A percentile compares a stretch with the other conserved stretches of the same genome.
phyloP scores from a whole-genome alignment of 2,113 vertebrate genomes.

The Hydropotes inermis region DNA sequence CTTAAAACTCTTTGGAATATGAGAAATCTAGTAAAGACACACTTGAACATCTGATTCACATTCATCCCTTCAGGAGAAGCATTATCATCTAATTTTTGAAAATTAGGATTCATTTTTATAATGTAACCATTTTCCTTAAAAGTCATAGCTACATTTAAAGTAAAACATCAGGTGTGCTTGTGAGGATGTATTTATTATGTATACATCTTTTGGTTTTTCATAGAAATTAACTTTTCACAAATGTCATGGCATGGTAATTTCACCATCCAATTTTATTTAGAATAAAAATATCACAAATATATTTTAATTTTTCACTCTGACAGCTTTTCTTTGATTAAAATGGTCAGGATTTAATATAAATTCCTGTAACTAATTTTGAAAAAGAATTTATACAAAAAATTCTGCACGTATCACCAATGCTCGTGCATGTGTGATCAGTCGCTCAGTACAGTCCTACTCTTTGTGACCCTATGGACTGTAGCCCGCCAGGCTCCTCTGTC shows the following conservation, averaged over 20 bases:
- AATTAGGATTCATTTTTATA: neutral
- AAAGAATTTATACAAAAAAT: constrained; percentile 18
- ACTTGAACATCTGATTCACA: neutral
- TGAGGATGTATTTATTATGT: neutral
- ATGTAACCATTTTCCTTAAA: neutral
- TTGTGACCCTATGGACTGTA: neutral
- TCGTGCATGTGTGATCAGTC: fast-evolving
- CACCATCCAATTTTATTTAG: neutral
- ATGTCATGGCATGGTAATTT: neutral
- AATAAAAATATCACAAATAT: neutral
- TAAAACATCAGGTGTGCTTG: neutral
- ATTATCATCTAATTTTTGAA: neutral
- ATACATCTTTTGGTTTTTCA: neutral
- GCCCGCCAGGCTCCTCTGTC: neutral
- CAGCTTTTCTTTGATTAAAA: constrained; percentile 7
- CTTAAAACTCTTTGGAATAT: neutral
- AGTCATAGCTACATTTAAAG: neutral
- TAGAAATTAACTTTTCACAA: neutral
- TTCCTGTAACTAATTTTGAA: neutral
- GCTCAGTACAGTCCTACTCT: neutral
- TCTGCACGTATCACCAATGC: neutral
- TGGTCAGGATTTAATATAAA: neutral
- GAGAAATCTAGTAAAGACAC: neutral
- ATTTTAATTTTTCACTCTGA: neutral
- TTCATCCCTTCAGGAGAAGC: neutral